Evolutionary conservation across 2,888 invertebrate genomes (phyloP), one percentile per base, ranked within the genome.

Genomic region (Coelopa pilipes): DNA sequence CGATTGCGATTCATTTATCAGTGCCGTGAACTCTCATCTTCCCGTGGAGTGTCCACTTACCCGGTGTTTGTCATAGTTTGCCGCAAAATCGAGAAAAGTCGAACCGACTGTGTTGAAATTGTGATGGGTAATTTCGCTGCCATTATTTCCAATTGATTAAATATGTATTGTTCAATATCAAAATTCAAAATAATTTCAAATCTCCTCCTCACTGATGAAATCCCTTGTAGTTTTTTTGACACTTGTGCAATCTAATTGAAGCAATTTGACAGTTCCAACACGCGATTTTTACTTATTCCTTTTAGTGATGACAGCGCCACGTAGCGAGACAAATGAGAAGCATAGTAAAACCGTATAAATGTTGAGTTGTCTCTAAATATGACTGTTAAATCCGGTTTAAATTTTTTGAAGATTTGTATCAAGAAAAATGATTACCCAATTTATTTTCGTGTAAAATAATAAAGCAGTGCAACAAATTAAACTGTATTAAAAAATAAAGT

Each of bases 51-150:
- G 19, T 21, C 9, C 57, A 59, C n/a, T 69, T 69, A 69, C 69
- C 69, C 17, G 55, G 34, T n/a, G 17, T 17, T 57, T 7, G 57
- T 55, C 57, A 46, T 46, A 12, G 45, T 13, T 12, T 57, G 2
- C 34, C 34, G 2, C 34, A n/a, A 15, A 53, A 19, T 34, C 55
- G 15, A 24, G 19, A 66, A 49, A 66, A 21, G 11, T 47, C 70
- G 24, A 50, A 15, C 21, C 19, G 73, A 71, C 74, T 76, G 76
- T 76, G 76, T 73, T 74, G 62, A 74, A 73, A 69, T 46, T 19
- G 55, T 60, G 21, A 21, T 15, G 21, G 34, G 34, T 34, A 7
- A 2, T 34, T 34, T 34, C 21, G 60, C 24, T 60, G 60, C 60
- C 60, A 60, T 34, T 34, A 4, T 34, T 34, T 7, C 34, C 4